Evolutionary conservation across 2,888 invertebrate species (phyloP).

Genomic region (Erebia aethiops): DNA sequence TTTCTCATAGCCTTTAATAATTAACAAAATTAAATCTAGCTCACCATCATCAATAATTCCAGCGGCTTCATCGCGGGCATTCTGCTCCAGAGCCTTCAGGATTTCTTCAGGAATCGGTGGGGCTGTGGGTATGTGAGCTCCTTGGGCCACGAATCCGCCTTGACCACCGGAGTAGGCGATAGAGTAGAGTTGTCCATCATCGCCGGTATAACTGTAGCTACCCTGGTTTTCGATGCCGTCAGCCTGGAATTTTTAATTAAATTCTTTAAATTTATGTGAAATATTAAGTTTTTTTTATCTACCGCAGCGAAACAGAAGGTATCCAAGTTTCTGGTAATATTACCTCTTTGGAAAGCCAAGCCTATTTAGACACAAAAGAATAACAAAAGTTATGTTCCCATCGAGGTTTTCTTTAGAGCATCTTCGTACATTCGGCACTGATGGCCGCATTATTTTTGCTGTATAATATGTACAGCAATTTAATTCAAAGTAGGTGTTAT

Average conservation of each 20-base stretch:
- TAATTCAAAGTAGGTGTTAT: too few relatives aligned
- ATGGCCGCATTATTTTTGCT: too few relatives aligned
- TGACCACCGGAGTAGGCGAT: slow-evolving; percentile 82
- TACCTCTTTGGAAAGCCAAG: too few relatives aligned
- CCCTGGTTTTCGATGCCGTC: slow-evolving; percentile 82
- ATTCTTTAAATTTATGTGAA: neutral
- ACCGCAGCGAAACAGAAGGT: too few relatives aligned
- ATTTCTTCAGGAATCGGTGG: slow-evolving; percentile 84
- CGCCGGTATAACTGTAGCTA: slow-evolving; percentile 83
- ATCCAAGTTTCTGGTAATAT: too few relatives aligned
- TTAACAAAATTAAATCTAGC: neutral
- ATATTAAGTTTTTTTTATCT: too few relatives aligned
- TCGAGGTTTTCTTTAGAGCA: too few relatives aligned
- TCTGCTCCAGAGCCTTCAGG: slow-evolving; percentile 79
- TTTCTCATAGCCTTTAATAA: neutral
- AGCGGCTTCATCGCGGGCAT: slow-evolving; percentile 81
- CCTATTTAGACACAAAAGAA: too few relatives aligned
- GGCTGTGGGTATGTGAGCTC: slow-evolving; percentile 83
- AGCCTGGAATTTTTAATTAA: slow-evolving; percentile 58
- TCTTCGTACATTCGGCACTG: too few relatives aligned
- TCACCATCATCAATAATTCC: slow-evolving; percentile 82
- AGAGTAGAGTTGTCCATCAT: slow-evolving; percentile 82
- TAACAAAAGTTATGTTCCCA: too few relatives aligned
- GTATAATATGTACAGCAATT: too few relatives aligned
- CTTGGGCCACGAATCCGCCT: slow-evolving; percentile 82